These are phyloP conservation scores for Caenorhabditis virilis DNA, from an alignment of 2,888 invertebrate genomes.

Conservation along the genomic window DNA sequence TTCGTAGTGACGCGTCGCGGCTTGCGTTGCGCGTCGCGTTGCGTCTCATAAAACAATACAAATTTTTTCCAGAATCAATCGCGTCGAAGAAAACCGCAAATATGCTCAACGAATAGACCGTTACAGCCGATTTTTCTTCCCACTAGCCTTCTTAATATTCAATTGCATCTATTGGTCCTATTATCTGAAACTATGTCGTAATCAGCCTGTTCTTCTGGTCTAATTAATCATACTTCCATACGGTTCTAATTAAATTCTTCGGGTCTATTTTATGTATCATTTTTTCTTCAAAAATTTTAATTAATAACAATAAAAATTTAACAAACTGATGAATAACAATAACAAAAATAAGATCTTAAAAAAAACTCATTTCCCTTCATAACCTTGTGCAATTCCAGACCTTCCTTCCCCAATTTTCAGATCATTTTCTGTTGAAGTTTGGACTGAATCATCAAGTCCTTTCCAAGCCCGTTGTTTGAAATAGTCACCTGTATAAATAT, in stretches of 20 bases:
- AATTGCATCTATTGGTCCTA: conserved; percentile 63
- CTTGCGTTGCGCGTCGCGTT: too few relatives aligned
- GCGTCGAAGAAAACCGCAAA: conserved; percentile 55
- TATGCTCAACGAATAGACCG: conserved; percentile 56
- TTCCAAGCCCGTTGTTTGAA: conserved; percentile 80
- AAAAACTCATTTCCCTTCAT: conserved; percentile 2
- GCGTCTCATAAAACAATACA: too few relatives aligned
- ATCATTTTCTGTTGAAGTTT: conserved; percentile 63
- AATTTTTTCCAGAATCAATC: conserved; percentile 50
- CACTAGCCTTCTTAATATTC: conserved; percentile 59
- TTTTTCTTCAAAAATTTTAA: neutral
- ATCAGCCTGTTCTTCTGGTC: conserved; percentile 25
- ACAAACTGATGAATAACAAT: conserved; percentile 5
- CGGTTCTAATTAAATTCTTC: conserved; percentile 1
- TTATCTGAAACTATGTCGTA: conserved; percentile 53
- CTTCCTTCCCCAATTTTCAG: conserved; percentile 73
- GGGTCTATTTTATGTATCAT: too few relatives aligned
- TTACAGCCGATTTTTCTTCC: conserved; percentile 56
- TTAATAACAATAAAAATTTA: neutral
- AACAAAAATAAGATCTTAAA: neutral
- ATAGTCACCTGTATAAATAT: conserved; percentile 73
- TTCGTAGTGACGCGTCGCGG: too few relatives aligned
- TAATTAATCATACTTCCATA: neutral
- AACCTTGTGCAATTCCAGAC: conserved; percentile 57
- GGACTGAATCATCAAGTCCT: conserved; percentile 81